Percentiles rank a stretch among this genome's conserved stretches.
Conservation (phyloP, 2,113 vertebrate genomes). For the Nycticorax nycticorax region DNA sequence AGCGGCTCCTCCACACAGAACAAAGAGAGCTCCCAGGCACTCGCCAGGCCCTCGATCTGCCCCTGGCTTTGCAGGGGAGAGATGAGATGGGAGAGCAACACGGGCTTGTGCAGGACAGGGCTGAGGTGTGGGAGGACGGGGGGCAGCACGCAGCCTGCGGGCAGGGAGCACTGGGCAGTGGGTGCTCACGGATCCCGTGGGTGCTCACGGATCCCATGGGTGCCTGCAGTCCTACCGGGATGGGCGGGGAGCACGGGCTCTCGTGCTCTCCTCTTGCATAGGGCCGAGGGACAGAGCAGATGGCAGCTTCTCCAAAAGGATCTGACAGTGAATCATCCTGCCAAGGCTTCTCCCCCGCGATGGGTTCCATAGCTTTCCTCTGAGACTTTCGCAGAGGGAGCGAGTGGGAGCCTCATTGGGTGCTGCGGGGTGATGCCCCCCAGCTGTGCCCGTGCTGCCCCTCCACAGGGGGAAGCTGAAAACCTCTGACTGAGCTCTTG, state of each 20-base stretch:
- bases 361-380: neutral
- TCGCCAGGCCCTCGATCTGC: neutral
- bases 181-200: neutral
- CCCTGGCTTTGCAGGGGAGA: neutral
- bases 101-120: neutral
- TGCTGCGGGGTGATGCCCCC: neutral
- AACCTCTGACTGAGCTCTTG: neutral
- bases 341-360: neutral
- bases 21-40: slow-evolving; percentile 10
- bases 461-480: neutral
- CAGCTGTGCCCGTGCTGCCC: neutral
- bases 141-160: neutral
- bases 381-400: neutral
- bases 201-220: neutral
- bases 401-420: rapidly evolving
- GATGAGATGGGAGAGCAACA: neutral
- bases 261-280: neutral
- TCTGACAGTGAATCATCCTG: slow-evolving; percentile 1
- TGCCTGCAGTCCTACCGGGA: neutral
- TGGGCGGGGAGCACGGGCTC: neutral
- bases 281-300: slow-evolving; percentile 29
- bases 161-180: rapidly evolving
- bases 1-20: neutral
- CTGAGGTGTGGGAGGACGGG: neutral
- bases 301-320: slow-evolving; percentile 28